Base-by-base conservation (phyloP, 2,797 vertebrate species). In the Notamacropus eugenii region DNA sequence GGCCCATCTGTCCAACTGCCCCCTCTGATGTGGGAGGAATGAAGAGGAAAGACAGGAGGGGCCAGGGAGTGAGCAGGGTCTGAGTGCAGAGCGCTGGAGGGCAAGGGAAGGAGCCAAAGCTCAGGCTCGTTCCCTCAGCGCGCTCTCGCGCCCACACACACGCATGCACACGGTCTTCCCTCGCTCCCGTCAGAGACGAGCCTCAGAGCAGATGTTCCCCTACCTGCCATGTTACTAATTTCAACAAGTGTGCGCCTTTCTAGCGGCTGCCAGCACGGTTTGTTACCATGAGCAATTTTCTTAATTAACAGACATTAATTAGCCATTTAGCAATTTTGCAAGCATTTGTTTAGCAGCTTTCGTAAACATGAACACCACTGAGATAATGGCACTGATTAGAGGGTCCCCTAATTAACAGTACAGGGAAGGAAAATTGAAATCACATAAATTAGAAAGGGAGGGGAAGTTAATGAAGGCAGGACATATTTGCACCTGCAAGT, bases 241-340 rank as follows among this genome's bases (percentile, higher is more conserved):
- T 98, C 99, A 99, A 99, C 99, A 99, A 99, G 99, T 99, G 99
- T 99, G 98, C 98, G 98, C 98, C 99, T 98, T 98, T 98, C 99
- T 98, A 99, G 98, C 98, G 99, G 98, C 99, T 99, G 99, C 99
- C 98, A 99, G 99, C 99, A 99, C 98, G 98, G 99, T 99, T 99
- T 99, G 99, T 99, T 99, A 99, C 98, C 98, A 99, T 98, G 98
- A 99, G 98, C 99, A 99, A 99, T 99, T 99, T 99, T 99, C 99
- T 99, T 99, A 99, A 99, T 99, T 99, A 99, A 99, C 99, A 99
- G 99, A 99, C 99, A 99, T 99, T 99, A 99, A 99, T 99, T 99
- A 99, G 99, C 99, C 99, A 99, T 99, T 99, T 99, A 99, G 99
- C 98, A 98, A 99, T 99, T 99, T 99, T 99, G 98, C 98, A 99